Evolutionary conservation across 2,888 invertebrate genomes (phyloP).

Genomic region (Macaria liturata): DNA sequence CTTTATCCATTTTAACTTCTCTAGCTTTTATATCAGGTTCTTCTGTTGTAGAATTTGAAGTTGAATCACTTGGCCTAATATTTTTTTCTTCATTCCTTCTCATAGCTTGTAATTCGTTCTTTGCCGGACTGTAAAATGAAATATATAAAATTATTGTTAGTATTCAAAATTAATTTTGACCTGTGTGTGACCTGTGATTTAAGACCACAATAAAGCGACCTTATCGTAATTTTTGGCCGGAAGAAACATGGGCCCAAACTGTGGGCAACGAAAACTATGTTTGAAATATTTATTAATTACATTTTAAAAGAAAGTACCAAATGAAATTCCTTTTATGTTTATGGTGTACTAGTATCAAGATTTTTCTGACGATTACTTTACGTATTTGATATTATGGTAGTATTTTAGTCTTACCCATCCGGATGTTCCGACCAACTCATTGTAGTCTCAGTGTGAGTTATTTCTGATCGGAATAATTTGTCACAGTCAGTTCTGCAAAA

Average conservation of each 20-base stretch:
- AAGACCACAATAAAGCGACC: too few relatives aligned
- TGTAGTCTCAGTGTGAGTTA: slow-evolving; percentile 53
- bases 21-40: background rate
- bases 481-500: slow-evolving; percentile 53
- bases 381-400: too few relatives aligned
- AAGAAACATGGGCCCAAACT: too few relatives aligned
- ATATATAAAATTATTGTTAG: background rate
- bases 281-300: too few relatives aligned
- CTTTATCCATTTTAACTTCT: background rate
- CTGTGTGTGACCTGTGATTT: too few relatives aligned
- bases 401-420: slow-evolving; percentile 51
- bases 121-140: slow-evolving; percentile 52
- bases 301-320: too few relatives aligned
- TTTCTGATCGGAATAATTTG: slow-evolving; percentile 56
- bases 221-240: too few relatives aligned
- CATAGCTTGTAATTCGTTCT: slow-evolving; percentile 46
- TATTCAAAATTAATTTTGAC: too few relatives aligned
- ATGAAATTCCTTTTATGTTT: too few relatives aligned
- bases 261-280: too few relatives aligned
- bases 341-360: too few relatives aligned
- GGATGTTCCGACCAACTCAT: slow-evolving; percentile 62
- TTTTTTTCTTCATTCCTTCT: slow-evolving; percentile 40
- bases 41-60: slow-evolving; percentile 1
- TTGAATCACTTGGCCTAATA: background rate
- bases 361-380: too few relatives aligned